Percentiles rank a stretch among this genome's conserved stretches.
These are phyloP conservation scores for Acrocephalus kingi DNA, from an alignment of 2,113 vertebrate genomes.

Conservation along the genomic window DNA sequence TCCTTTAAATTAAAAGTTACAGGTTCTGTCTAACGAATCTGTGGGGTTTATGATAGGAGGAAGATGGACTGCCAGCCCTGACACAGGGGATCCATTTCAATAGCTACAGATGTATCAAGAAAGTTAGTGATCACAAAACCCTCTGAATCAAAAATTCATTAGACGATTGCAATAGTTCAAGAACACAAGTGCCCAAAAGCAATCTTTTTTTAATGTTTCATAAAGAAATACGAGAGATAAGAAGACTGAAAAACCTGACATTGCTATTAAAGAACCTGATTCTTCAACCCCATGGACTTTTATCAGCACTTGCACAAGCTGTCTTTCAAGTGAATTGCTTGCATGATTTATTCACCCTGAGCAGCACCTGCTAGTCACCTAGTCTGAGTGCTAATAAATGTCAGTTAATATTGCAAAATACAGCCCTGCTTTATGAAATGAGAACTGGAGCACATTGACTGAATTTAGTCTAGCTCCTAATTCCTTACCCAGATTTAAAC, in stretches of 20 bases:
- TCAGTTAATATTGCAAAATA: conserved; percentile 9
- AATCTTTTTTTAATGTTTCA: conserved; percentile 52
- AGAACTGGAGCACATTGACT: neutral
- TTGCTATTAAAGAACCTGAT: conserved; percentile 43
- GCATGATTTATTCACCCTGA: conserved; percentile 45
- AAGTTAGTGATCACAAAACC: conserved; percentile 43
- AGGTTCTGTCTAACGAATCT: conserved; percentile 7
- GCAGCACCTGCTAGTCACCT: conserved; percentile 11
- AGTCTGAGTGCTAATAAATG: neutral
- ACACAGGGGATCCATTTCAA: conserved; percentile 38
- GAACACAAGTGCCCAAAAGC: conserved; percentile 58
- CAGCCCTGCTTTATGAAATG: neutral
- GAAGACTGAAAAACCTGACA: conserved; percentile 26
- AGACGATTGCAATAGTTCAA: conserved; percentile 39
- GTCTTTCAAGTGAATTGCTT: conserved; percentile 9
- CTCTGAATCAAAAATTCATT: conserved; percentile 63
- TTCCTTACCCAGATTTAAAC: neutral
- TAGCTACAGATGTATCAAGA: neutral
- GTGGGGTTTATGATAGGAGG: conserved; percentile 8
- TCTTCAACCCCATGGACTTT: neutral
- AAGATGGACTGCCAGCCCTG: conserved; percentile 22
- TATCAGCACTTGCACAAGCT: neutral
- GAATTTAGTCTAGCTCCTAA: conserved; percentile 3
- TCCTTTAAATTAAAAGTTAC: conserved; percentile 43
- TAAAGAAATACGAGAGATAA: conserved; percentile 49